Conservation (phyloP, 2,888 invertebrate genomes). For the Hypercompe scribonia region DNA sequence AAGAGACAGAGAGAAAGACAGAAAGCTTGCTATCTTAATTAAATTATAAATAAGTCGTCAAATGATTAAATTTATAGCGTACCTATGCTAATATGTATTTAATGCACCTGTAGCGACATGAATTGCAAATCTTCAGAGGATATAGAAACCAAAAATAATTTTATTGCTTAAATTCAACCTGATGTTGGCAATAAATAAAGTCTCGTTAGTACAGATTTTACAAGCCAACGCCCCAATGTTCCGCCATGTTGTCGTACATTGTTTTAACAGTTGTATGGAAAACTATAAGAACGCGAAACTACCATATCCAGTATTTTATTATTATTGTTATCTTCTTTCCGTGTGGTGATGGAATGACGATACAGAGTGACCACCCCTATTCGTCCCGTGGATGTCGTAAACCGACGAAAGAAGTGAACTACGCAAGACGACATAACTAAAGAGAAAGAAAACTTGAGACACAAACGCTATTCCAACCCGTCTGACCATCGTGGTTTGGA, state of each 20-base stretch:
- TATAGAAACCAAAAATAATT: not conserved
- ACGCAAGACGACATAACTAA: too few relatives aligned
- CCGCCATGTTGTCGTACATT: conserved; percentile 31
- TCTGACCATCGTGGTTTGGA: too few relatives aligned
- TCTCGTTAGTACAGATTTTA: conserved; percentile 58
- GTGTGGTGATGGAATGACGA: too few relatives aligned
- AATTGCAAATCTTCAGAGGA: not conserved
- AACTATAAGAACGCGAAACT: conserved; percentile 45
- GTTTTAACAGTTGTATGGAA: conserved; percentile 25
- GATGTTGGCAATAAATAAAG: conserved; percentile 36
- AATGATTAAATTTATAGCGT: not conserved
- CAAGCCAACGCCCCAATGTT: conserved; percentile 61
- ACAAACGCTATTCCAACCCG: too few relatives aligned
- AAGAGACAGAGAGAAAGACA: not conserved
- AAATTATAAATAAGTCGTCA: not conserved
- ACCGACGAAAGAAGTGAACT: too few relatives aligned
- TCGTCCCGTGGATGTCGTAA: too few relatives aligned
- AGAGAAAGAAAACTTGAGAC: too few relatives aligned
- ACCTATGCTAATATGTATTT: not conserved
- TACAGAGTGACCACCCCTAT: too few relatives aligned
- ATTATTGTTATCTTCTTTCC: too few relatives aligned
- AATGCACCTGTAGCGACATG: not conserved
- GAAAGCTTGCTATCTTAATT: not conserved
- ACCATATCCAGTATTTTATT: conserved; percentile 29
- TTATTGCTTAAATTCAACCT: conserved; percentile 9